Evolutionary conservation across 2,797 vertebrate species (phyloP), one percentile per base, ranked within the genome.

Genomic region (Sebastolobus alascanus): DNA sequence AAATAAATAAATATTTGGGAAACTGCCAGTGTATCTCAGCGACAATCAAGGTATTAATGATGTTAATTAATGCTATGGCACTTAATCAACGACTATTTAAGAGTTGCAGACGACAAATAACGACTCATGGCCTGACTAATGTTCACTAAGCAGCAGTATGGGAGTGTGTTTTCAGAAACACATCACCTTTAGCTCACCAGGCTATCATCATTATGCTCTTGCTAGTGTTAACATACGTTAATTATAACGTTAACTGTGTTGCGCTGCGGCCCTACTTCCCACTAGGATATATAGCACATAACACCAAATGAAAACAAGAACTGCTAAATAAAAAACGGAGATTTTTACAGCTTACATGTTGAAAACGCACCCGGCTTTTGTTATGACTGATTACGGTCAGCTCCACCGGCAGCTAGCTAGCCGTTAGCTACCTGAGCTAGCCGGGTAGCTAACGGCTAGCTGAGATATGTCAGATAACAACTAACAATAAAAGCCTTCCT

Each of bases 401-500:
- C n/a, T 38, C 2, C 1, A 7, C 33, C 33, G 27, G 18, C 27
- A 55, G 66, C 80, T 85, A 86, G 58, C 22, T 18, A 59, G 55
- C n/a, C 11, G 38, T 3, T 12, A 38, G 76, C 72, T 78, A 79
- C 7, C 46, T 13, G n/a, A 84, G 59, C 70, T 84, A 85, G 35
- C 69, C 71, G 6, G 33, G 16, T 56, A 65, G 70, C 73, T 77
- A 77, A 55, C 37, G 16, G 65, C 65, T 73, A 79, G 58, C 67
- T 6, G n/a, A 74, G 8, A 31, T 16, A 27, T 40, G 27, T 69
- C 59, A 13, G 16, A 69, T 20, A 20, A 33, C 43, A 5, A n/a
- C 20, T 13, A 58, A 40, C 2, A 64, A 61, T 1, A 27, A 25
- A 68, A 18, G 0, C 4, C 4, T 22, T 35, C 22, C 33, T 8